Base-by-base conservation (phyloP, 1,140 invertebrate species). In the Caenorhabditis brenneri region DNA sequence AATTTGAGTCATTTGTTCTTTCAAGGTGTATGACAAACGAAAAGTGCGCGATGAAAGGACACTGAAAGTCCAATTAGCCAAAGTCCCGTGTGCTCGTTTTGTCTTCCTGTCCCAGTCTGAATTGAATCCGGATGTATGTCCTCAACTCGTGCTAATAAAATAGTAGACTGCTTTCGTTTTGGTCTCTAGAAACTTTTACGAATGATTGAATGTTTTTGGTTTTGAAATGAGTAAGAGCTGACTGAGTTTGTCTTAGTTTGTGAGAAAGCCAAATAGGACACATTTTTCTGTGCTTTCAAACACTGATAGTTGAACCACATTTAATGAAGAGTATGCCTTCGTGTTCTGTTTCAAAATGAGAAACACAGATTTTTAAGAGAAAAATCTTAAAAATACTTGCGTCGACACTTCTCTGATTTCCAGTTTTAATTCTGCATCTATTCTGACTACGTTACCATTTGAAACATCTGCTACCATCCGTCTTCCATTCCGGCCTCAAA, bases 101-200 rank as follows among this genome's bases (percentile, higher is more conserved):
- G 65, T 24, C 36, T 42, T 42, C 36, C 36, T 22, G 65, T 74
- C 36, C 60, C 27, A 24, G 48, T 16, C 29, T 74, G 65, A 74
- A 74, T 74, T 74, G 36, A 74, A 42, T 42, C 36, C 65, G 65
- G 65, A 74, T 74, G 65, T 74, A n/a, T 74, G 65, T 74, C 65
- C 33, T 74, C 36, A 39, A 39, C 33, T 39, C 42, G 65, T 42
- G 65, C 65, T 74, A 65, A 65, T 65, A 65, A 36, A 65, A 65
- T 65, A 65, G 60, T 74, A 24, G 36, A 4, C 53, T n/a, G 24
- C 7, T 10, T 5, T 58, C 6, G 22, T 58, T 12, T 27, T 24
- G 36, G 15, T 36, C n/a, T 24, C n/a, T 31, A 9, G 22, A 51
- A 19, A 6, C 33, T 5, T 36, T 65, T 65, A 16, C 7, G 10